Conservation (phyloP, 2,888 invertebrate species). For the Clistopyga incitator region DNA sequence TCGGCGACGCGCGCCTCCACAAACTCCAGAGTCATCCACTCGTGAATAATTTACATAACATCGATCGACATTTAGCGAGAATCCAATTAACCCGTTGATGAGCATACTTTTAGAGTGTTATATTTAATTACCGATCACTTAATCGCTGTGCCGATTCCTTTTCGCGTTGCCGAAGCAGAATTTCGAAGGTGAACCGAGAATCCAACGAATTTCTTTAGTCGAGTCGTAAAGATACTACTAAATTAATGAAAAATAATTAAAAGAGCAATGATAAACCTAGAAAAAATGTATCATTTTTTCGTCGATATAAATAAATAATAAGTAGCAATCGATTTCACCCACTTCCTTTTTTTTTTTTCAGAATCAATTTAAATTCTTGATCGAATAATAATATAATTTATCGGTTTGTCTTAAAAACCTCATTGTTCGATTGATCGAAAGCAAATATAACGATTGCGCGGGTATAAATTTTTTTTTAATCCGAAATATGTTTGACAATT, state of each 20-base stretch:
- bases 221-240: conserved; percentile 11
- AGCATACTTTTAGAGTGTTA: neutral
- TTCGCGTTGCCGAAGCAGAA: neutral
- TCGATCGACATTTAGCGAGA: neutral
- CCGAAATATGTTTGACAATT: conserved; percentile 70
- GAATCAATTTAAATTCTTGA: conserved; percentile 37
- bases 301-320: too few relatives aligned
- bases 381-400: conserved; percentile 52
- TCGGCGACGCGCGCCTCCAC: neutral
- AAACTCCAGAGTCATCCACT: neutral
- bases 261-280: too few relatives aligned
- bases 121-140: conserved; percentile 20
- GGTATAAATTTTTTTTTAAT: conserved; percentile 33
- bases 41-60: neutral
- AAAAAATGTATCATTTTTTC: neutral
- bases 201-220: neutral
- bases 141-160: neutral
- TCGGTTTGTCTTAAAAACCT: conserved; percentile 50
- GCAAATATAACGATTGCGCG: conserved; percentile 49
- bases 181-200: neutral
- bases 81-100: conserved; percentile 7
- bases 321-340: neutral
- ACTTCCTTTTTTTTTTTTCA: conserved; percentile 4
- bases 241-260: neutral
- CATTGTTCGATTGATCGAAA: conserved; percentile 57